Evolutionary conservation across 2,113 vertebrate genomes (phyloP).

Genomic region (Cinclus cinclus): DNA sequence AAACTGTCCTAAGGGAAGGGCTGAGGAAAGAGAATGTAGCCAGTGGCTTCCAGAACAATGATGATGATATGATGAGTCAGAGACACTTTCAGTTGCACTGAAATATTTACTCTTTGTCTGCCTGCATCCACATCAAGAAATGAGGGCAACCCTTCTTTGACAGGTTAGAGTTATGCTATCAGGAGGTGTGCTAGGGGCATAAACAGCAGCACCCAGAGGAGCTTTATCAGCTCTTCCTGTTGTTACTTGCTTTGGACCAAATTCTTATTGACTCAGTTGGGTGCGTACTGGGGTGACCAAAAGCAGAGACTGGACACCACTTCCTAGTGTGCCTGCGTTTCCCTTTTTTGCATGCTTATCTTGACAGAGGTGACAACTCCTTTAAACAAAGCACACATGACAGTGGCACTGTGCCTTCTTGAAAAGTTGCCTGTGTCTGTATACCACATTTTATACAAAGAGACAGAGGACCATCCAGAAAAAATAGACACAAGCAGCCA

Average conservation of each 20-base stretch:
- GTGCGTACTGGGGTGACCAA: not conserved
- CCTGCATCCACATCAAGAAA: slow-evolving; percentile 9
- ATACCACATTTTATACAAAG: slow-evolving; percentile 24
- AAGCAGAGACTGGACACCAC: not conserved
- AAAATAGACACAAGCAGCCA: slow-evolving; percentile 61
- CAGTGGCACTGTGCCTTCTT: not conserved
- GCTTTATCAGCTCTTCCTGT: slow-evolving; percentile 36
- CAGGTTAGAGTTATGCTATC: not conserved
- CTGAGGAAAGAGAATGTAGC: slow-evolving; percentile 29
- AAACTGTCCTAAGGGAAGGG: slow-evolving; percentile 18
- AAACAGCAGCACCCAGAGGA: not conserved
- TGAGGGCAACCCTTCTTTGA: not conserved
- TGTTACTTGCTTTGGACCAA: slow-evolving; percentile 33
- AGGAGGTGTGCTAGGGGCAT: not conserved
- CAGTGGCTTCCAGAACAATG: slow-evolving; percentile 35
- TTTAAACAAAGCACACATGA: not conserved
- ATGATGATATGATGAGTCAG: slow-evolving; percentile 19
- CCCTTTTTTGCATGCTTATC: not conserved
- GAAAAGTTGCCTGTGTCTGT: not conserved
- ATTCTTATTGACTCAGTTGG: slow-evolving; percentile 11
- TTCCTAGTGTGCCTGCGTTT: not conserved
- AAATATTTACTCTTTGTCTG: slow-evolving; percentile 36
- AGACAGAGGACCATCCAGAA: slow-evolving; percentile 55
- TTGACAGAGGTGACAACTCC: slow-evolving; percentile 6
- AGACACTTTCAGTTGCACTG: not conserved